Evolutionary conservation across 23 tunicate species (phyloP), one percentile per base, ranked within the genome.

Genomic region (Trididemnum clinides): DNA sequence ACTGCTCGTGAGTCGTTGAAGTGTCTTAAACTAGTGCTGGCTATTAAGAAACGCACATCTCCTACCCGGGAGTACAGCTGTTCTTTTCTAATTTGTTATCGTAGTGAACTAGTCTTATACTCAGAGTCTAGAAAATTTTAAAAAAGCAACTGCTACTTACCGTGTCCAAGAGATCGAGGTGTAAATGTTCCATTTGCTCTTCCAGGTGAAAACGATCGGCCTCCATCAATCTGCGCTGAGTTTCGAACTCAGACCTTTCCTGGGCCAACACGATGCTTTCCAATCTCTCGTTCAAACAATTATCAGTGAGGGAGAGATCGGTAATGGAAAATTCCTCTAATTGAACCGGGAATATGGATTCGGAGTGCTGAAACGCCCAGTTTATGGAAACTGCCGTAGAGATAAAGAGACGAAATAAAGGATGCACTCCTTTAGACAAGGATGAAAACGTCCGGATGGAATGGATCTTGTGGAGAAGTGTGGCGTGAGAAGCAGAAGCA

Each of bases 181-280:
- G 77, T 26, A 89, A 37, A 26, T 59, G 80, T 32, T 82, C 92
- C 27, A 35, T 39, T 20, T 88, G 85, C 36, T 88, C 88, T 72
- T 86, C 87, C 59, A 94, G 76, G 74, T 89, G 94, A 35, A 89
- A 75, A 10, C 86, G 87, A 44, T 94, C 98, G 20, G 91, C 87
- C 57, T 89, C 92, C 85, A 94, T 64, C 51, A 94, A 44, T 20
- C 94, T 58, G 27, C 88, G 70, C 28, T 94, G 94, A 30, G 90
- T 77, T 70, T 89, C 98, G 50, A 94, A 94, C 38, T 94, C 94
- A 26, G 98, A 79, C 35, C 90, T 39, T 76, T 89, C 91, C 51
- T 86, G 91, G 10, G 77, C 83, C 64, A 94, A 30, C 26, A 94
- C 90, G 5, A 86, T 57, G 29, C 57, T 50, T 62, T 83, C 88